A percentile compares a stretch with the other conserved stretches of the same genome.
These are phyloP conservation scores for Dascyllus trimaculatus DNA, from an alignment of 2,113 vertebrate genomes.

Conservation along the genomic window DNA sequence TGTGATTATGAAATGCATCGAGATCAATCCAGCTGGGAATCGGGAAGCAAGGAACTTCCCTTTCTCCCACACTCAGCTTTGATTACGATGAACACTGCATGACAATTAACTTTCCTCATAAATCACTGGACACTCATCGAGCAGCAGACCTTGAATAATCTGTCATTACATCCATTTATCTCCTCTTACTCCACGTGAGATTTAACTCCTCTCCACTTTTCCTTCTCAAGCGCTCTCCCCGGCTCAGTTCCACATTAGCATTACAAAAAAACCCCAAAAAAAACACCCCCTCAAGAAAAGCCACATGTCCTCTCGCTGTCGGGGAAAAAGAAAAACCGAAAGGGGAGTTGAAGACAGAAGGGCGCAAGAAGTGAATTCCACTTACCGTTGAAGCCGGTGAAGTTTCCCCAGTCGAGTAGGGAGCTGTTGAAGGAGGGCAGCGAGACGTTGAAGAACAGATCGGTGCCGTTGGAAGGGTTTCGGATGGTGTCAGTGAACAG, in stretches of 20 bases:
- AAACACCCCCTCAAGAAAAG: conserved; percentile 20
- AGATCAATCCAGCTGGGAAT: not conserved
- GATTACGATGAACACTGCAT: too few relatives aligned
- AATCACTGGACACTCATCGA: not conserved
- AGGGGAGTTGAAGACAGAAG: not conserved
- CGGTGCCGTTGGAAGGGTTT: conserved; percentile 87
- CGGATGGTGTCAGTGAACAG: conserved; percentile 92
- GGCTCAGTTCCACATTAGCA: conserved; percentile 29
- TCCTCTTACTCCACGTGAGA: not conserved
- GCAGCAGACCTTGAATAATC: not conserved
- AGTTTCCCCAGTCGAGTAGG: conserved; percentile 86
- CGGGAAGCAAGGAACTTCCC: not conserved
- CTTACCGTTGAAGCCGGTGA: conserved; percentile 89
- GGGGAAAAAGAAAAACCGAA: too few relatives aligned
- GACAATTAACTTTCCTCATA: not conserved
- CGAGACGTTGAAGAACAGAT: conserved; percentile 87
- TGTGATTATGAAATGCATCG: too few relatives aligned
- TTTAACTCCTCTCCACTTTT: conserved; percentile 26
- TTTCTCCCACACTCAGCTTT: not conserved
- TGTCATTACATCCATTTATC: conserved; percentile 1
- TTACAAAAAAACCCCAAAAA: conserved; percentile 34
- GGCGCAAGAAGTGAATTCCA: not conserved
- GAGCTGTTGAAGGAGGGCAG: conserved; percentile 84
- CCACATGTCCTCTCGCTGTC: not conserved
- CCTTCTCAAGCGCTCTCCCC: not conserved